Conservation (phyloP, 2,113 vertebrate species). For the Addax nasomaculatus region DNA sequence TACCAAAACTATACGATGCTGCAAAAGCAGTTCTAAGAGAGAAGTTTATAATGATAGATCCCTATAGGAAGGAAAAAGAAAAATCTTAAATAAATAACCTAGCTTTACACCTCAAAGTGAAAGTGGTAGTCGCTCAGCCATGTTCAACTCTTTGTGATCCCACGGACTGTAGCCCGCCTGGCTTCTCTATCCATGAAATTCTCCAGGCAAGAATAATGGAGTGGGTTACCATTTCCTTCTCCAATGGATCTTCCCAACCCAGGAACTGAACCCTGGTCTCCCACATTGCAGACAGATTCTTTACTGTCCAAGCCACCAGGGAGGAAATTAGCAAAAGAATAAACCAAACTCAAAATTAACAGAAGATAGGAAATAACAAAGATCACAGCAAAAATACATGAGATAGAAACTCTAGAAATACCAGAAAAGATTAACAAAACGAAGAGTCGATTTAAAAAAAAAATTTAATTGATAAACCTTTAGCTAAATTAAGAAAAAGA, state of each 20-base stretch:
- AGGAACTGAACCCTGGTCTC: background rate
- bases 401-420: background rate
- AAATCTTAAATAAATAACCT: background rate
- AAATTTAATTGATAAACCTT: background rate
- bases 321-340: background rate
- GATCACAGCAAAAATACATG: background rate
- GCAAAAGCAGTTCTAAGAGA: background rate
- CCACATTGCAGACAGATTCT: background rate
- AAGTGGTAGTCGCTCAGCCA: background rate
- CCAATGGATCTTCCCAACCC: background rate
- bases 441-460: background rate
- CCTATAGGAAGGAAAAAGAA: background rate
- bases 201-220: background rate
- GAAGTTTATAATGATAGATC: background rate
- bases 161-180: background rate
- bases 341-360: background rate
- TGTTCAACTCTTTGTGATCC: background rate
- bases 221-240: background rate
- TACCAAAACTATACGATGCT: background rate
- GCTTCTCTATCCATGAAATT: background rate
- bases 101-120: background rate
- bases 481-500: background rate
- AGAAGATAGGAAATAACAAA: background rate
- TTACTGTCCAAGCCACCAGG: background rate
- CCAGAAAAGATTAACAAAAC: background rate